Evolutionary conservation across 2,888 invertebrate species (phyloP).

Genomic region (Pilophorus perplexus): DNA sequence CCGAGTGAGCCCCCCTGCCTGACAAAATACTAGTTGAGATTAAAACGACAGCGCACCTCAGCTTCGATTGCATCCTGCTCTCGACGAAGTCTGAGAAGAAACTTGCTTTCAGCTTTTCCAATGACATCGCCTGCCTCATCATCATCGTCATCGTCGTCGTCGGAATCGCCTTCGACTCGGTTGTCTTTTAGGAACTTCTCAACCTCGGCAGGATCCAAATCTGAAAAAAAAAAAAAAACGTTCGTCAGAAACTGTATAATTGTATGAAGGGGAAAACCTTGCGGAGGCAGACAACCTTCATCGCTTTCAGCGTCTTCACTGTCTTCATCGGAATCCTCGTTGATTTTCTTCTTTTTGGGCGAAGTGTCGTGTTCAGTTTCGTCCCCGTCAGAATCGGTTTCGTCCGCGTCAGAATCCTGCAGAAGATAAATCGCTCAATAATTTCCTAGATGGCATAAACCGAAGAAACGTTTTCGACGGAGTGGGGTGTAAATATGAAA

Average conservation of each 20-base stretch:
- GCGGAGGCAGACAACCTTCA: background rate
- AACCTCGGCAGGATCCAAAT: conserved; percentile 2
- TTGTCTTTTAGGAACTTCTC: conserved; percentile 6
- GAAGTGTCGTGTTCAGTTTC: conserved; percentile 24
- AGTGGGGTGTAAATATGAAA: too few relatives aligned
- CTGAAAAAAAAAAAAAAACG: background rate
- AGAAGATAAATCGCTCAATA: too few relatives aligned
- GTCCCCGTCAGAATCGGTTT: background rate
- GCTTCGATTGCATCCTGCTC: conserved; percentile 25
- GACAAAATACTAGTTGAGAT: too few relatives aligned
- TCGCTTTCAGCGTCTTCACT: conserved; percentile 1
- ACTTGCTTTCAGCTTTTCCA: conserved; percentile 29
- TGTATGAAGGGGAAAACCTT: background rate
- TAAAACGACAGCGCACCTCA: background rate
- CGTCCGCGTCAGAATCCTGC: too few relatives aligned
- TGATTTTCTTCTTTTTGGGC: conserved; percentile 22
- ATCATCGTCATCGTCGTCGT: conserved; percentile 12
- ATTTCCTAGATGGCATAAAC: background rate
- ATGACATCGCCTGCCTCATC: conserved; percentile 33
- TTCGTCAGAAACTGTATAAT: background rate
- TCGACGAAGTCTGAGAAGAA: conserved; percentile 15
- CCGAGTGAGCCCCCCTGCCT: background rate
- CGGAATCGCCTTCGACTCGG: conserved; percentile 14
- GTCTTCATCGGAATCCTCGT: background rate
- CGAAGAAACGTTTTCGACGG: too few relatives aligned